Conservation (phyloP, 1,140 invertebrate genomes). For the Aphaenogaster rudis region DNA sequence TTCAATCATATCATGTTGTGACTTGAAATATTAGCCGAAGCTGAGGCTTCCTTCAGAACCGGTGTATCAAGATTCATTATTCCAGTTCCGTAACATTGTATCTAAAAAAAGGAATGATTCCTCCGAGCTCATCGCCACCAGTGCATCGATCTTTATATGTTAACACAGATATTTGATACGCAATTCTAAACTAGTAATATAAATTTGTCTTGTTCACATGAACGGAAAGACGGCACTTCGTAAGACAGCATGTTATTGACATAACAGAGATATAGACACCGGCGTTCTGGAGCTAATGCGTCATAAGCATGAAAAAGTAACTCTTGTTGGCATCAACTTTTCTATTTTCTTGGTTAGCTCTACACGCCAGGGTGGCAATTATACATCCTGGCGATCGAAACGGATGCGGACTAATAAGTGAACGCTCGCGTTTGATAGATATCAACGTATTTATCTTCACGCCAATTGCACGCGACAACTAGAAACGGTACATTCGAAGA, state of each 20-base stretch:
- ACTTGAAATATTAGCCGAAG: neutral
- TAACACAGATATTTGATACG: neutral
- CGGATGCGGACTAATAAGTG: constrained; percentile 32
- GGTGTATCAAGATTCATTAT: neutral
- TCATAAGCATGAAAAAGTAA: neutral
- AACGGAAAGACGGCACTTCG: neutral
- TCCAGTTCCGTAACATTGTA: neutral
- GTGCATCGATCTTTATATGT: neutral
- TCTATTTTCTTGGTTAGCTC: constrained; percentile 8
- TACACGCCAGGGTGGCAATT: neutral
- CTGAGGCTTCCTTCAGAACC: neutral
- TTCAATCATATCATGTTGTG: neutral
- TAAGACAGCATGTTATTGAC: neutral
- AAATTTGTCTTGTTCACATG: neutral
- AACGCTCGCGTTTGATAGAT: constrained; percentile 20
- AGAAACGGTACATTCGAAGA: neutral
- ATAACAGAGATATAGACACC: neutral
- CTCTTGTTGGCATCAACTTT: neutral
- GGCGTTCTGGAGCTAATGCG: neutral
- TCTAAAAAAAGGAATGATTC: neutral
- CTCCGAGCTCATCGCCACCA: neutral
- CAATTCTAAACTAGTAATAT: neutral
- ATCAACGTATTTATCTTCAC: constrained; percentile 7
- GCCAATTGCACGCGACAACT: neutral
- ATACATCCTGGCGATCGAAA: constrained; percentile 3